These are phyloP conservation scores for Lepilemur ruficaudatus DNA, from an alignment of 2,797 vertebrate genomes.

Conservation along the genomic window DNA sequence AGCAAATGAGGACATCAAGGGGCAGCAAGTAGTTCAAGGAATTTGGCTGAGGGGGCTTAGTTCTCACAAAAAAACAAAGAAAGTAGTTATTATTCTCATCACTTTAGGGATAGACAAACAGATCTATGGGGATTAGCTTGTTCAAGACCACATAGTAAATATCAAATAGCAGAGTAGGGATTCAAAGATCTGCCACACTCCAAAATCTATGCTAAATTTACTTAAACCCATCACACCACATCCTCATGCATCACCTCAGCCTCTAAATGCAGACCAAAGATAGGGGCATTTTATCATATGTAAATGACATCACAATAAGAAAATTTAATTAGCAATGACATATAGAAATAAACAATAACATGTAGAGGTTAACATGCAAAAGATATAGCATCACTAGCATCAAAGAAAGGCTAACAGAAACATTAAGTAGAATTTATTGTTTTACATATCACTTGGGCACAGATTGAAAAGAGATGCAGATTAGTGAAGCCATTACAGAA, in stretches of 20 bases:
- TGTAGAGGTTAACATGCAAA: neutral
- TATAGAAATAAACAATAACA: neutral
- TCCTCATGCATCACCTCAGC: neutral
- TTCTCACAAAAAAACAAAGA: neutral
- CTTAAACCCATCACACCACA: neutral
- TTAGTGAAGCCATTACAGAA: neutral
- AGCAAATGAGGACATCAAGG: neutral
- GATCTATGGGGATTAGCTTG: neutral
- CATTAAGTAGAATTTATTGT: neutral
- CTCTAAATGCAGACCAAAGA: neutral
- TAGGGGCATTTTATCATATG: neutral
- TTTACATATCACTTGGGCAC: neutral
- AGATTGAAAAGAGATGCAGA: neutral
- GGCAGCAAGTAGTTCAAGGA: neutral
- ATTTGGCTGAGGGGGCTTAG: neutral
- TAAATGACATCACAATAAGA: neutral
- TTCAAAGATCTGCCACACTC: neutral
- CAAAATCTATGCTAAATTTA: neutral
- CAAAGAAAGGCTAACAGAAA: neutral
- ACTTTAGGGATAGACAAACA: neutral
- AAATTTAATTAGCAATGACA: neutral
- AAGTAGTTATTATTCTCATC: neutral
- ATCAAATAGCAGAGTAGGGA: neutral
- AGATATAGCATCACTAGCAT: neutral
- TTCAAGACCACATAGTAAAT: neutral